Conservation (phyloP, 1,140 invertebrate genomes). For the Papilio helenus region DNA sequence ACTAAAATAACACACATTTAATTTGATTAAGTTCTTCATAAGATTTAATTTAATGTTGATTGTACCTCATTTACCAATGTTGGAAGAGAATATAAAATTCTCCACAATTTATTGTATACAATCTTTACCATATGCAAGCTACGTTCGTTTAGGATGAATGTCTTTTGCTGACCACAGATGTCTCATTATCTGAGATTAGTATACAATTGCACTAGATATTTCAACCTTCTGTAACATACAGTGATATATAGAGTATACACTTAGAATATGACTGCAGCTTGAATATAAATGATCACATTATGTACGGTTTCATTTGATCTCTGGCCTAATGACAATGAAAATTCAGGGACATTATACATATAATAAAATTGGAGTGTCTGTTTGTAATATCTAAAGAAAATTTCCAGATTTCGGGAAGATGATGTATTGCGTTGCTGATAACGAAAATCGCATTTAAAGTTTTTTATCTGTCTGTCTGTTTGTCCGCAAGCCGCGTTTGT, state of each 20-base stretch:
- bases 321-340: slow-evolving; percentile 24
- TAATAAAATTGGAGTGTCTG: too few species aligned
- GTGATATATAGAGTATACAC: slow-evolving; percentile 15
- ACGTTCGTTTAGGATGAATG: neutral
- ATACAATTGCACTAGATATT: slow-evolving; percentile 29
- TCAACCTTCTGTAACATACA: slow-evolving; percentile 27
- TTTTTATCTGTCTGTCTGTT: too few species aligned
- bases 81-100: too few species aligned
- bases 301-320: neutral
- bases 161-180: neutral
- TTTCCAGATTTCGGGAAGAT: too few species aligned
- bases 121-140: neutral
- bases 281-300: slow-evolving; percentile 37
- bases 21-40: too few species aligned
- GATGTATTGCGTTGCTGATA: too few species aligned
- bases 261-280: slow-evolving; percentile 25
- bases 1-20: too few species aligned
- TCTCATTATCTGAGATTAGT: slow-evolving; percentile 31
- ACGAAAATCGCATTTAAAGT: too few species aligned
- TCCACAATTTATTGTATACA: neutral
- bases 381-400: too few species aligned
- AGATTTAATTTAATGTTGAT: too few species aligned
- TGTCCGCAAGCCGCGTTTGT: too few species aligned
- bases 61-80: too few species aligned
- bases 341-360: neutral